Base-by-base conservation (phyloP, 2,113 vertebrate genomes). In the Baryphthengus martii region DNA sequence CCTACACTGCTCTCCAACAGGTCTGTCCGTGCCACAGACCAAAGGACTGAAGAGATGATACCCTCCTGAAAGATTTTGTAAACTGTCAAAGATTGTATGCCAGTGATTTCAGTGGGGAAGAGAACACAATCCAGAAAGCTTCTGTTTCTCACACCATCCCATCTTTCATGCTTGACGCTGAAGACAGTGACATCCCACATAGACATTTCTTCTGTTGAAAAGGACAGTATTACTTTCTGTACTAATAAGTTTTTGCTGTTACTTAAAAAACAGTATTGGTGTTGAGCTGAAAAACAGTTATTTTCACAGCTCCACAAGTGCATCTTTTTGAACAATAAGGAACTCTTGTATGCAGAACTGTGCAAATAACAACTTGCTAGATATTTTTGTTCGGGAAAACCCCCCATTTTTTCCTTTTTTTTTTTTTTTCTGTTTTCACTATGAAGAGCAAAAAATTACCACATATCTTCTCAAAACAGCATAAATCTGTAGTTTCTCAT, bases 371-470 rank as follows among this genome's bases (percentile, higher is more conserved):
- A 31, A n/a, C 11, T 28, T 58, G 21, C 0, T 26, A 68, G 25
- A 2, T 59, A 9, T 5, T 40, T 76, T 58, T 49, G 1, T 31
- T 31, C 5, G 2, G 17, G 6, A 17, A 33, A n/a, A 25, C 5
- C 3, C 55, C 5, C 3, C 55, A 2, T 1, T 12, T 1, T 9
- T 37, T 13, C 7, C 4, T 10, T 18, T 33, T 16, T 7, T 20
- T 20, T 7, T 52, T 26, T 24, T 29, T 25, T 12, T n/a, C 23
- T 73, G 1, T 16, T 80, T 93, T 77, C 24, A 26, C 1, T 14
- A 3, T 33, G 24, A 81, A 53, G 18, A 39, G 17, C 14, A 53
- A 63, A 90, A 50, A 37, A 11, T 44, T 11, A 45, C 9, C 68
- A 56, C 7, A 19, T 29, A 2, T 56, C 50, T 9, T 1, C 29